Evolutionary conservation across 2,113 vertebrate genomes (phyloP), one percentile per base, ranked within the genome.

Genomic region (Eidolon helvum): DNA sequence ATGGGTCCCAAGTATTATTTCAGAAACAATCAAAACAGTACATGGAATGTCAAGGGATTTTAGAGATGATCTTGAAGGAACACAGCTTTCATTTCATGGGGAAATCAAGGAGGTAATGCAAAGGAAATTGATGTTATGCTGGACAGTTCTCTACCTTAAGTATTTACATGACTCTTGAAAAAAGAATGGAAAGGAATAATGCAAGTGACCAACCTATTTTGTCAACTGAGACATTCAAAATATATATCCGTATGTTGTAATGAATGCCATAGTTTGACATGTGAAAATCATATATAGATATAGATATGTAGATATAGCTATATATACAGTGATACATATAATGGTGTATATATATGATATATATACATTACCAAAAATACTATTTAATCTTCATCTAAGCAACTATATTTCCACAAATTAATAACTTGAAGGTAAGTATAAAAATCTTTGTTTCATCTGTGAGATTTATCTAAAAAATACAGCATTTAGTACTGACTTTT

Each of bases 61-160:
- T 77, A 77, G 30, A 4, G 19, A 65, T 95, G 19, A 74, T 94
- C 86, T 91, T 71, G 50, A 94, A 68, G 8, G 45, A 83, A 72
- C 57, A 89, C 18, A 94, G 43, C 2, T 75, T 91, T 93, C 43
- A 94, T 97, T 95, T 98, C 86, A 95, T 0, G 8, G 90, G 24
- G 59, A 96, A 96, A 97, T 97, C 61, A 96, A 94, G 72, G 96
- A 93, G 45, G 43, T 72, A 87, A 84, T 65, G 57, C 83, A 97
- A 84, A 95, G 45, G 40, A 83, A 97, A 95, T 93, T 84, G 50
- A 95, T 84, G 45, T 84, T 96, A 72, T 72, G 68, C 50, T 77
- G 87, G 30, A 69, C 75, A 79, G 33, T 86, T 94, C 28, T 95
- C 26, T 93, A 87, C 45, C 19, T 83, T 85, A 95, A 89, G 11